These are phyloP conservation scores for Sarotherodon lohbergeri DNA, from an alignment of 2,113 vertebrate genomes.

Conservation along the genomic window DNA sequence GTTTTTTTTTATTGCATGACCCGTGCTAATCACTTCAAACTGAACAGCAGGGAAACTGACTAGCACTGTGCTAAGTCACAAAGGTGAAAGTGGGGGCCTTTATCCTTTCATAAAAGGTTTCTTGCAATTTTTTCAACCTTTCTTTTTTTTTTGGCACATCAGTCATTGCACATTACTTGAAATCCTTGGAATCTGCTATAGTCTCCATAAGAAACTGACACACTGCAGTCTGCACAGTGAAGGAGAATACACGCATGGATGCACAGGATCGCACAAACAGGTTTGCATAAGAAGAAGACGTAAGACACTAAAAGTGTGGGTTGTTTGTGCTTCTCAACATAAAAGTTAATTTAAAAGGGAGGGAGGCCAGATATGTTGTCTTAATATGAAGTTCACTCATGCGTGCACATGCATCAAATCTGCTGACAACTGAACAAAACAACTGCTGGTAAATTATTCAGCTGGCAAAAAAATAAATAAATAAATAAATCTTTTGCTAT, in stretches of 20 bases:
- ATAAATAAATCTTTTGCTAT: neutral
- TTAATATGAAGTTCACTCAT: constrained; percentile 3
- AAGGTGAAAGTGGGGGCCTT: neutral
- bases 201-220: neutral
- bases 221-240: neutral
- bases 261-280: neutral
- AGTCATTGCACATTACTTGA: neutral
- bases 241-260: neutral
- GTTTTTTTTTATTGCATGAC: neutral
- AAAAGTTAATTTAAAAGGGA: neutral
- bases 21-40: neutral
- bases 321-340: neutral
- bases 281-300: neutral
- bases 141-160: neutral
- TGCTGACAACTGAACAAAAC: constrained; percentile 16
- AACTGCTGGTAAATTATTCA: neutral
- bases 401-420: constrained; percentile 31
- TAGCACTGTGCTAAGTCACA: neutral
- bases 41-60: neutral
- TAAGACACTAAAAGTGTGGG: neutral
- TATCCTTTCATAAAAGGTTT: neutral
- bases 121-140: neutral
- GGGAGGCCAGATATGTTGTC: neutral
- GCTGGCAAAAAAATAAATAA: neutral
- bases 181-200: neutral